Conservation (phyloP, 2,797 vertebrate genomes). For the Perodicticus potto region DNA sequence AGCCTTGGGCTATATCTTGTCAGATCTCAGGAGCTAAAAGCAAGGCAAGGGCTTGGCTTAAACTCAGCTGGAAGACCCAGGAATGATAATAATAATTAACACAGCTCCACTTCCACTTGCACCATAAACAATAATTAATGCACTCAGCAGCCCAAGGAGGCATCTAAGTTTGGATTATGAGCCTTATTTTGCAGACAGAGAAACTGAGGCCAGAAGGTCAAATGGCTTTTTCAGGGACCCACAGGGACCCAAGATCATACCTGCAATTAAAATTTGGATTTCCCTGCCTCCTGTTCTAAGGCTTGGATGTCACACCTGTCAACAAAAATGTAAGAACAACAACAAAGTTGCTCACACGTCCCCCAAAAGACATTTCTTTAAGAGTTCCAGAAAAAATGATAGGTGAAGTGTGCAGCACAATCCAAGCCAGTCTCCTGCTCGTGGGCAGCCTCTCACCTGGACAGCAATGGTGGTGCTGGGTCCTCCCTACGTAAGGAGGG, state of each 20-base stretch:
- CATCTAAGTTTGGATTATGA: constrained; percentile 68
- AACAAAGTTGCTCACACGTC: not conserved
- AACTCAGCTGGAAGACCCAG: constrained; percentile 76
- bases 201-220: constrained; percentile 81
- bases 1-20: constrained; percentile 69
- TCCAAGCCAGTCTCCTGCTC: too few relatives aligned
- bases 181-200: constrained; percentile 78
- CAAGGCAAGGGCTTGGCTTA: constrained; percentile 73
- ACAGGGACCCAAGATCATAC: constrained; percentile 12
- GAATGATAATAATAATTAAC: constrained; percentile 85
- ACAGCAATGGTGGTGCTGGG: rapidly evolving
- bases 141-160: constrained; percentile 41
- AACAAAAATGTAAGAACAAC: constrained; percentile 13
- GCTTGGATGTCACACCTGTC: constrained; percentile 22
- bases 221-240: constrained; percentile 68
- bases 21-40: constrained; percentile 80
- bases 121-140: constrained; percentile 83
- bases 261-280: constrained; percentile 59
- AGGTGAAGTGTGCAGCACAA: not conserved
- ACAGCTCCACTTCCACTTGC: constrained; percentile 78
- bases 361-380: not conserved
- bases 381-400: not conserved
- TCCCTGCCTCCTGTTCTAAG: constrained; percentile 5
- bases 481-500: not conserved
- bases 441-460: not conserved